Percentiles rank a stretch among this genome's conserved stretches.
These are phyloP conservation scores for Pleuronectes platessa DNA, from an alignment of 2,113 vertebrate species.

Conservation along the genomic window DNA sequence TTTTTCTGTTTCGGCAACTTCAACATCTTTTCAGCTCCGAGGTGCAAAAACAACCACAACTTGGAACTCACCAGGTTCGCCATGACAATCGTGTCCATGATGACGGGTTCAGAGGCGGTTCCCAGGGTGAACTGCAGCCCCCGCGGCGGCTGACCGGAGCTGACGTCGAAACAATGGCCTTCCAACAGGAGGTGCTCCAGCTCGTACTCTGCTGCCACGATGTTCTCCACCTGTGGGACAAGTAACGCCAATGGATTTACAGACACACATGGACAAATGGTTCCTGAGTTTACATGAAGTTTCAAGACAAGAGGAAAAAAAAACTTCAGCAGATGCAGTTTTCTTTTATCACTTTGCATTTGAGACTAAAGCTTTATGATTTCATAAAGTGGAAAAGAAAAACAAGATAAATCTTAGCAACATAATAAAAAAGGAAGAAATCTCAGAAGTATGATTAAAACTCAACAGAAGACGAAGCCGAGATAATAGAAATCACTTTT, in stretches of 20 bases:
- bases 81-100: slow-evolving; percentile 98
- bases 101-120: slow-evolving; percentile 86
- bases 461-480: neutral
- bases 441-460: neutral
- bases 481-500: neutral
- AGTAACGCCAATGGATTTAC: neutral
- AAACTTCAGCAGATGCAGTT: neutral
- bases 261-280: neutral
- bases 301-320: neutral
- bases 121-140: slow-evolving; percentile 97
- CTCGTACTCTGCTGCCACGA: slow-evolving; percentile 94
- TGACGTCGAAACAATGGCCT: slow-evolving; percentile 98
- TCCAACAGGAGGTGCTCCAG: slow-evolving; percentile 94
- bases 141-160: slow-evolving; percentile 94
- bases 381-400: neutral
- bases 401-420: neutral
- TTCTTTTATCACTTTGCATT: neutral
- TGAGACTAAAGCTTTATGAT: neutral
- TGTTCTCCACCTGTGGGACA: slow-evolving; percentile 87
- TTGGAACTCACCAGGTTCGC: slow-evolving; percentile 89
- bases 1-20: no score
- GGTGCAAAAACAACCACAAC: neutral
- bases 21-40: neutral
- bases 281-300: neutral
- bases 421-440: neutral